These are phyloP conservation scores for Passer domesticus DNA, from an alignment of 2,113 vertebrate genomes.

Conservation along the genomic window DNA sequence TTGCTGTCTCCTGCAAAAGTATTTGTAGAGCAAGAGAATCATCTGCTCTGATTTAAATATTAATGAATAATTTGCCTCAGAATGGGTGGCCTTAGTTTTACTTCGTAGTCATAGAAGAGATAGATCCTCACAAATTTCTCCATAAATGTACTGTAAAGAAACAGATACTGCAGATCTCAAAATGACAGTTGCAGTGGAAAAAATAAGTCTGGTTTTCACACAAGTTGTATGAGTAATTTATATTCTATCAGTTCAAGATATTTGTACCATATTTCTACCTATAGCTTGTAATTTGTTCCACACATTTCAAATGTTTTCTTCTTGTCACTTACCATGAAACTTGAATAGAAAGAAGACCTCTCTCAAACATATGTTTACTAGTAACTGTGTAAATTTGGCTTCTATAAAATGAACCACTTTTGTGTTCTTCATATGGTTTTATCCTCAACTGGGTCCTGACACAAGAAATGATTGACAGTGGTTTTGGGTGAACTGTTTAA, in stretches of 20 bases:
- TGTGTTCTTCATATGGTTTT: neutral
- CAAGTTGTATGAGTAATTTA: neutral
- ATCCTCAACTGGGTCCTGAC: neutral
- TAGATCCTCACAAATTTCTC: neutral
- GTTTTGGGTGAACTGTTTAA: neutral
- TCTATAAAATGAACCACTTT: neutral
- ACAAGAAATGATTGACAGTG: neutral
- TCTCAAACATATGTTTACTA: neutral
- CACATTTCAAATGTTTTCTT: neutral
- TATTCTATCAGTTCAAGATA: neutral
- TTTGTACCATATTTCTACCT: neutral
- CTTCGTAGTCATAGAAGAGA: neutral
- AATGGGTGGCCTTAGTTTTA: neutral
- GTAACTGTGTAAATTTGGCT: neutral
- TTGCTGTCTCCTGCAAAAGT: neutral
- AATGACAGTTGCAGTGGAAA: neutral
- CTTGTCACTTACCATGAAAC: neutral
- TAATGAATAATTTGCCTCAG: neutral
- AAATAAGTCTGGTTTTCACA: neutral
- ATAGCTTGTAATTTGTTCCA: neutral
- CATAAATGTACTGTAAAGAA: neutral
- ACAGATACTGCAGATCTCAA: neutral
- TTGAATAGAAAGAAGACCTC: neutral
- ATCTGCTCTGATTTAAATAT: neutral
- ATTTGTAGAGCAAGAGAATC: neutral